phyloP scores from a whole-genome alignment of 1,140 invertebrate species.

The Zaprionus ornatus region DNA sequence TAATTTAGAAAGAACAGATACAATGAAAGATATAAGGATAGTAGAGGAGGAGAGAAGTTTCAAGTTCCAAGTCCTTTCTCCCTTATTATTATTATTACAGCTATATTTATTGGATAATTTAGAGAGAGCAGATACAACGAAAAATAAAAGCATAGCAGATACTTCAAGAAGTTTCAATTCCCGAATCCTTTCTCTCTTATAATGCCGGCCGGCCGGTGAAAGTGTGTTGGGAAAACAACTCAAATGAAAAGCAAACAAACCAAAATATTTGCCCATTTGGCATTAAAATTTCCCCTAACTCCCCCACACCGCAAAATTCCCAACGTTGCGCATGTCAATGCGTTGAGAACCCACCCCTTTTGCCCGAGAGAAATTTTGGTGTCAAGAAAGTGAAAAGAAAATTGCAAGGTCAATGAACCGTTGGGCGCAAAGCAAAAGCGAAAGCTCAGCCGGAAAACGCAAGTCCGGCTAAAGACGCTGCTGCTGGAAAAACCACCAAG shows the following conservation, averaged over 20 bases:
- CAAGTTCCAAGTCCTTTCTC: neutral
- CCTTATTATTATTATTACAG: neutral
- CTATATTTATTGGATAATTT: no score
- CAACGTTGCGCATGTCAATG: slow-evolving; percentile 60
- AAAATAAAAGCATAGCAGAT: neutral
- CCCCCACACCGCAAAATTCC: neutral
- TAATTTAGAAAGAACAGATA: neutral
- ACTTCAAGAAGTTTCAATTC: neutral
- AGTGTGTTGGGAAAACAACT: slow-evolving; percentile 2
- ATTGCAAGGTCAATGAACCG: slow-evolving; percentile 69
- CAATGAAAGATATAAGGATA: neutral
- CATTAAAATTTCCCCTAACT: slow-evolving; percentile 9
- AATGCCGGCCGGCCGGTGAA: slow-evolving; percentile 44
- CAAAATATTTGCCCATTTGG: slow-evolving; percentile 38
- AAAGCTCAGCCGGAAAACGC: slow-evolving; percentile 59
- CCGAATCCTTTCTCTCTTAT: neutral
- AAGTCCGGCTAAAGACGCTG: slow-evolving; percentile 15
- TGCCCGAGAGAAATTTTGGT: slow-evolving; percentile 38
- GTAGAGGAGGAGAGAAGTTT: neutral
- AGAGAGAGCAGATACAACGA: neutral
- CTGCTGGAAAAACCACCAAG: slow-evolving; percentile 17
- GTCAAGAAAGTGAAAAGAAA: slow-evolving; percentile 70
- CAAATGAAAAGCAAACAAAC: slow-evolving; percentile 55
- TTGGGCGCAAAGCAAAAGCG: slow-evolving; percentile 17
- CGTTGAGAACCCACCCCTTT: slow-evolving; percentile 27